phyloP scores from a whole-genome alignment of 2,113 vertebrate genomes.

The Barbus barbus region DNA sequence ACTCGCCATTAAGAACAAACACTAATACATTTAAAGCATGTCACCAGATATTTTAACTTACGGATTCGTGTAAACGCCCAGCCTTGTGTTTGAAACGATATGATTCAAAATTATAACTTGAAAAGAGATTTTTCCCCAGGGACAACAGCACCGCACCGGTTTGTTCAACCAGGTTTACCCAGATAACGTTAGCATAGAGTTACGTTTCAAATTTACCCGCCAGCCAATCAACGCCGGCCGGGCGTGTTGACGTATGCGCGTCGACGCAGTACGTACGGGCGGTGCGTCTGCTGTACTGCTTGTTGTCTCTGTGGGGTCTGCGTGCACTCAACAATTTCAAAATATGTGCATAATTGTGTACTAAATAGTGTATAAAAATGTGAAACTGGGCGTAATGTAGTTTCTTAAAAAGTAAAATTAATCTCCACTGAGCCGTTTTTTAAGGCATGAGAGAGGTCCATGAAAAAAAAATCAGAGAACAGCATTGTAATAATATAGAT shows the following conservation, averaged over 20 bases:
- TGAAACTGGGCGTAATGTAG: too few species aligned
- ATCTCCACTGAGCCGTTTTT: too few species aligned
- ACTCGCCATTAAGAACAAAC: background rate
- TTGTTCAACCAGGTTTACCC: background rate
- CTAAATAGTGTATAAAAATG: too few species aligned
- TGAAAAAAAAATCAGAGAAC: too few species aligned
- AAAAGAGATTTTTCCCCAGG: background rate
- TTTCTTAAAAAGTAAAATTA: too few species aligned
- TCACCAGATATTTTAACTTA: background rate
- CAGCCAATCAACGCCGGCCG: slow-evolving; percentile 68
- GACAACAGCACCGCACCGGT: background rate
- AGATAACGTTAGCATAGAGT: slow-evolving; percentile 44
- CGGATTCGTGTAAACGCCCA: background rate
- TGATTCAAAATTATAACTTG: background rate
- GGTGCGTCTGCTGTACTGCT: background rate
- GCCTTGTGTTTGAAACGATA: background rate
- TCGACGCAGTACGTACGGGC: background rate
- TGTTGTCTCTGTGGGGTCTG: too few species aligned
- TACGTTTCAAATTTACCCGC: slow-evolving; percentile 75
- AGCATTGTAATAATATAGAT: background rate
- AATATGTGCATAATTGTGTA: too few species aligned
- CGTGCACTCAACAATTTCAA: too few species aligned
- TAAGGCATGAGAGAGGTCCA: too few species aligned
- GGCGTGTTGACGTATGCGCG: slow-evolving; percentile 15
- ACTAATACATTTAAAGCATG: background rate